phyloP scores from a whole-genome alignment of 2,797 vertebrate genomes.

The Falco peregrinus region DNA sequence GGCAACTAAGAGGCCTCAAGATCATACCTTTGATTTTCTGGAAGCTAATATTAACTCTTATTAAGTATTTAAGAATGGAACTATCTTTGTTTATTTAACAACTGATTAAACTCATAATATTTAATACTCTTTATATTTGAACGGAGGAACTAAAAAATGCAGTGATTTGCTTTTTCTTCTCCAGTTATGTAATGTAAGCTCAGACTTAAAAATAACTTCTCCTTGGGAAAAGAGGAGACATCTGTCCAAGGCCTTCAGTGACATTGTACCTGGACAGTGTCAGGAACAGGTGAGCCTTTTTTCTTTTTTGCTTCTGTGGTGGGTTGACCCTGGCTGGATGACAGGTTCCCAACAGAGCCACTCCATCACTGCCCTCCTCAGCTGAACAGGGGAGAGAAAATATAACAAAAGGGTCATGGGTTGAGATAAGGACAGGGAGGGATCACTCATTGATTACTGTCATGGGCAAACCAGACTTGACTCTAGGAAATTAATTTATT shows the following conservation, averaged over 20 bases:
- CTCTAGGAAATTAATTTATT: background rate
- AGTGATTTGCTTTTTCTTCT: background rate
- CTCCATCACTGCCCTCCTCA: background rate
- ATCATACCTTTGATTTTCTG: background rate
- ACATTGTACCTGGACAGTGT: background rate
- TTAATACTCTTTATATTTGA: background rate
- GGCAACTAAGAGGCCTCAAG: background rate
- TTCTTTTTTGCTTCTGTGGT: background rate
- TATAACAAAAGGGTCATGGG: background rate
- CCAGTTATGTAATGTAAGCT: background rate
- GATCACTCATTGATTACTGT: background rate
- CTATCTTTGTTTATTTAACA: background rate
- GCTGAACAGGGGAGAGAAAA: background rate
- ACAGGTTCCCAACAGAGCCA: background rate
- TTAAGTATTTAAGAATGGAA: background rate
- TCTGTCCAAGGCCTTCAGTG: background rate
- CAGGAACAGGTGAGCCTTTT: background rate
- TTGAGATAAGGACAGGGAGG: background rate
- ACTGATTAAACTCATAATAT: background rate
- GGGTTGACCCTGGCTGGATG: background rate
- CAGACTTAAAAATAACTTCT: background rate
- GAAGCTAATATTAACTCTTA: background rate
- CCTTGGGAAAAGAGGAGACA: background rate
- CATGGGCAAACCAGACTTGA: background rate
- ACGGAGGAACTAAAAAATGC: background rate